A percentile compares a stretch with the other conserved stretches of the same genome.
Conservation (phyloP, 2,113 vertebrate species). For the Pogonocichla stellata region DNA sequence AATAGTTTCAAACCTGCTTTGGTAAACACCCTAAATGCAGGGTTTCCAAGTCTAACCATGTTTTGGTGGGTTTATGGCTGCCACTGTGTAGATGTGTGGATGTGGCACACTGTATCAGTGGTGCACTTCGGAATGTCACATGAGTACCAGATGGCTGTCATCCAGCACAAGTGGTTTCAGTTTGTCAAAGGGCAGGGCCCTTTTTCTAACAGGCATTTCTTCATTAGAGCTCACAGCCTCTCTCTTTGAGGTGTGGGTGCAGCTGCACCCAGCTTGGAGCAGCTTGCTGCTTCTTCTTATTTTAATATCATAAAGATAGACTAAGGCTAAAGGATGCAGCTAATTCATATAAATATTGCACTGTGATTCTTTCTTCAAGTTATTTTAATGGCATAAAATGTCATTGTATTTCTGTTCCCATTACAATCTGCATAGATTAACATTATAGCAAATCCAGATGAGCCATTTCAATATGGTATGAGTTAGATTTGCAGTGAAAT, state of each 20-base stretch:
- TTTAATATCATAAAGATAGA: neutral
- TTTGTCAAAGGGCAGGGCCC: neutral
- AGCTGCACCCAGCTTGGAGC: neutral
- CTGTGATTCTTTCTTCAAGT: neutral
- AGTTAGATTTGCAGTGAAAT: conserved; percentile 44
- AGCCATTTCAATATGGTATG: conserved; percentile 29
- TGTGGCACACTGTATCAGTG: neutral
- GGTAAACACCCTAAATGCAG: neutral
- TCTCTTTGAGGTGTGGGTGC: neutral
- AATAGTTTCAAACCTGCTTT: neutral
- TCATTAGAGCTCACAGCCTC: neutral
- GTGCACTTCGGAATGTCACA: neutral
- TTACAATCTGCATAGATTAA: conserved; percentile 60
- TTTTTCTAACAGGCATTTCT: neutral
- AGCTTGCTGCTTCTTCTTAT: neutral
- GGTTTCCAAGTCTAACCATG: neutral
- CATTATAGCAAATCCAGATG: conserved; percentile 49
- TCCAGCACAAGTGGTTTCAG: neutral
- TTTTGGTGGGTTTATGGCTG: neutral
- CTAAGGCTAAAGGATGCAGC: neutral
- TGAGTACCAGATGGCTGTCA: neutral
- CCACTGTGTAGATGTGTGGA: neutral
- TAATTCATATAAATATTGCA: neutral
- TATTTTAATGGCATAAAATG: conserved; percentile 31
- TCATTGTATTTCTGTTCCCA: conserved; percentile 32